A percentile compares a stretch with the other conserved stretches of the same genome.
Evolutionary conservation across 2,113 vertebrate species (phyloP).

Genomic region (Solenodon paradoxus): DNA sequence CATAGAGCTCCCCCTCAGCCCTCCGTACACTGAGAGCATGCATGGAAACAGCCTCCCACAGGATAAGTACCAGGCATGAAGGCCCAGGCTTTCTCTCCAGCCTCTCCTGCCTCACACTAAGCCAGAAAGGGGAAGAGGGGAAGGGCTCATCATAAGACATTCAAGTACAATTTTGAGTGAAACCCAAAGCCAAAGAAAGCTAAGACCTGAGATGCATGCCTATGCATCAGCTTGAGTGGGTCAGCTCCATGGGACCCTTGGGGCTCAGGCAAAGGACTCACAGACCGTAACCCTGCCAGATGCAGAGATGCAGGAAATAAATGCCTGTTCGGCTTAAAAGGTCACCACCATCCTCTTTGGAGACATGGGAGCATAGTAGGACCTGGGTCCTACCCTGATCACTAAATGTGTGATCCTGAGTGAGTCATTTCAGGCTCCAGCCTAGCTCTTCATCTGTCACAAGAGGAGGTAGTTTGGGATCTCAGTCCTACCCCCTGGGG

Average conservation of each 20-base stretch:
- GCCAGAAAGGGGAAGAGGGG: not conserved
- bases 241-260: not conserved
- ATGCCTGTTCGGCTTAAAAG: not conserved
- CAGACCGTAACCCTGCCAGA: not conserved
- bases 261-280: not conserved
- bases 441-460: not conserved
- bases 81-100: not conserved
- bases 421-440: not conserved
- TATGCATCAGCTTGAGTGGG: not conserved
- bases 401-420: not conserved
- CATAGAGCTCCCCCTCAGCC: fast-evolving
- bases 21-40: fast-evolving
- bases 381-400: not conserved
- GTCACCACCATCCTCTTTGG: not conserved
- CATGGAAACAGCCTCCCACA: fast-evolving
- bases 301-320: not conserved
- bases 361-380: not conserved
- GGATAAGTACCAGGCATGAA: fast-evolving
- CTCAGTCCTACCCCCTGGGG: not conserved
- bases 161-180: not conserved
- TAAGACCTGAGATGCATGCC: not conserved
- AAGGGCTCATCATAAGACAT: not conserved
- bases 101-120: not conserved
- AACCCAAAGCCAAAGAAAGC: not conserved
- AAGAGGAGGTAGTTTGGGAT: not conserved